phyloP scores from a whole-genome alignment of 1,140 invertebrate genomes.

The Tetramorium parvispinum region DNA sequence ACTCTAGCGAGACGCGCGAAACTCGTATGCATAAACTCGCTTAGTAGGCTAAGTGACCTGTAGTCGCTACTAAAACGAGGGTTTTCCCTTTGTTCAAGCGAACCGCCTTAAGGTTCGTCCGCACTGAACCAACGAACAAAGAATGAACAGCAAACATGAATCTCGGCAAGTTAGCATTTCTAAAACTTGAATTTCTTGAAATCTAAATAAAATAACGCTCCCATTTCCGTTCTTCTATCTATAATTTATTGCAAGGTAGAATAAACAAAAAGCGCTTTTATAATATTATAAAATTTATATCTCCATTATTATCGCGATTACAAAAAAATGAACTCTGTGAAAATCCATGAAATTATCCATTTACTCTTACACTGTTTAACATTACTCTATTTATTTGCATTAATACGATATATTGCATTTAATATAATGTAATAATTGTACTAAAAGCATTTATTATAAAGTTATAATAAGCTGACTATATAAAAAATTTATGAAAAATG shows the following conservation, averaged over 20 bases:
- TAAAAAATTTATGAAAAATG: background rate
- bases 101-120: slow-evolving; percentile 1
- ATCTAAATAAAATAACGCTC: slow-evolving; percentile 1
- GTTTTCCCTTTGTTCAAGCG: slow-evolving; percentile 21
- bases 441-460: background rate
- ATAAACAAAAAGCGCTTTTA: background rate
- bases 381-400: background rate
- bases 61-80: slow-evolving; percentile 31
- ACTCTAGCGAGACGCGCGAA: slow-evolving; percentile 48
- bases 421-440: background rate
- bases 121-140: slow-evolving; percentile 2
- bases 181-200: slow-evolving; percentile 2
- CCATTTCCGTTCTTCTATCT: background rate
- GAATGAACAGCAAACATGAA: background rate
- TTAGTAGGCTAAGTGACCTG: slow-evolving; percentile 34
- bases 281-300: background rate
- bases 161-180: background rate
- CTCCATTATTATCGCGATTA: background rate
- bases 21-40: slow-evolving; percentile 53
- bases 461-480: background rate
- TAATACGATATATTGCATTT: background rate
- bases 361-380: background rate
- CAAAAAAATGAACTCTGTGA: background rate
- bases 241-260: background rate
- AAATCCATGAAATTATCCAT: background rate